Evolutionary conservation across 2,113 vertebrate genomes (phyloP).

Genomic region (Thunnus thynnus): DNA sequence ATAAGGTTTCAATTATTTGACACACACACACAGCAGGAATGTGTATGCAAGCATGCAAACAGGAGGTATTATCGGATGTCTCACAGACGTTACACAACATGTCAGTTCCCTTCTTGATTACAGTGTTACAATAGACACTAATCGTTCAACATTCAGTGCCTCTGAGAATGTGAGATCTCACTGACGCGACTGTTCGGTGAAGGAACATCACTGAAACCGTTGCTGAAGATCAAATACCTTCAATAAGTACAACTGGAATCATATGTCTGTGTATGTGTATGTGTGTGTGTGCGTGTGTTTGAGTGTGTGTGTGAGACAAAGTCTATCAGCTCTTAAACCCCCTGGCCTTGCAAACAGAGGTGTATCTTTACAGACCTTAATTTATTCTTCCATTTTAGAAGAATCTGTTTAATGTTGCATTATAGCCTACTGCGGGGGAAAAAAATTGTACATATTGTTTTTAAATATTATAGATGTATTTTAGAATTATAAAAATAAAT

Average conservation of each 20-base stretch:
- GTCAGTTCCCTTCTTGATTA: neutral
- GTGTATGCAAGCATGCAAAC: conserved; percentile 1
- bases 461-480: conserved; percentile 85
- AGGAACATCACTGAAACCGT: conserved; percentile 2
- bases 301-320: conserved; percentile 34
- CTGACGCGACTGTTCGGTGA: neutral
- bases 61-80: conserved; percentile 5
- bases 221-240: conserved; percentile 39
- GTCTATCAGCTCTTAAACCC: conserved; percentile 66
- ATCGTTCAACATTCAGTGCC: conserved; percentile 13
- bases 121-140: conserved; percentile 19
- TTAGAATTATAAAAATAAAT: conserved; percentile 79
- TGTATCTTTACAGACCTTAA: conserved; percentile 68
- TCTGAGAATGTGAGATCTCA: conserved; percentile 18
- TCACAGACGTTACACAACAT: conserved; percentile 10
- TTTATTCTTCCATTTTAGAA: conserved; percentile 87
- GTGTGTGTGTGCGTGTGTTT: conserved; percentile 1
- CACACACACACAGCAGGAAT: neutral
- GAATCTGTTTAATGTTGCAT: conserved; percentile 79
- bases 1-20: conserved; percentile 13
- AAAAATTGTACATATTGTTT: conserved; percentile 78
- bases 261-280: conserved; percentile 1
- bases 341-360: conserved; percentile 21
- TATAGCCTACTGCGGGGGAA: conserved; percentile 63
- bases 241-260: conserved; percentile 41